Evolutionary conservation across 2,113 vertebrate genomes (phyloP).

Genomic region (Progne subis): DNA sequence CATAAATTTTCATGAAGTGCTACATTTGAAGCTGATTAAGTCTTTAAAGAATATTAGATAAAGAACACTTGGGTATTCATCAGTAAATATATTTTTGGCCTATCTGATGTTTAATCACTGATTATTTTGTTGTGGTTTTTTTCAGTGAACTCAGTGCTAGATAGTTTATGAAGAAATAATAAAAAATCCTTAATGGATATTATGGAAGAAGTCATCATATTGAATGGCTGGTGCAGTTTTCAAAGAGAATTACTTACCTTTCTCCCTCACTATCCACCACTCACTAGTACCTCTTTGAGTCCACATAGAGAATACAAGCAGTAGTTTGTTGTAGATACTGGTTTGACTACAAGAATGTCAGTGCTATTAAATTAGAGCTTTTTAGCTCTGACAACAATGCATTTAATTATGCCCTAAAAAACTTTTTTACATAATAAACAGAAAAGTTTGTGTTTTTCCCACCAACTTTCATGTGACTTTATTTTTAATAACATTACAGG

Average conservation of each 20-base stretch:
- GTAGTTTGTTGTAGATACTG: background rate
- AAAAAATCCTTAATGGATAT: background rate
- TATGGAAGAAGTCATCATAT: background rate
- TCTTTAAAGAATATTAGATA: background rate
- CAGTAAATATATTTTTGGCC: background rate
- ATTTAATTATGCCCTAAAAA: background rate
- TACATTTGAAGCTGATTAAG: background rate
- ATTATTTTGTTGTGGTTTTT: background rate
- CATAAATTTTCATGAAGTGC: background rate
- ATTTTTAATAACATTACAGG: background rate
- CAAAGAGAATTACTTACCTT: background rate
- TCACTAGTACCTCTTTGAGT: background rate
- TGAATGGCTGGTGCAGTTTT: background rate
- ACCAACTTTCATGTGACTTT: background rate
- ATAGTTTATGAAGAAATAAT: background rate
- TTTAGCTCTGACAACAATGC: background rate
- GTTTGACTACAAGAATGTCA: background rate
- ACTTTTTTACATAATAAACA: background rate
- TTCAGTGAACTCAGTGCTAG: background rate
- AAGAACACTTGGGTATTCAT: background rate
- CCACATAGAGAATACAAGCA: background rate
- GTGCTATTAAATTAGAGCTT: background rate
- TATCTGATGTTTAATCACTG: background rate
- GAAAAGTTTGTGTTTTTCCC: background rate
- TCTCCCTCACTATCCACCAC: background rate